These are phyloP conservation scores for Stenodema calcarata DNA, from an alignment of 2,888 invertebrate genomes.

Conservation along the genomic window DNA sequence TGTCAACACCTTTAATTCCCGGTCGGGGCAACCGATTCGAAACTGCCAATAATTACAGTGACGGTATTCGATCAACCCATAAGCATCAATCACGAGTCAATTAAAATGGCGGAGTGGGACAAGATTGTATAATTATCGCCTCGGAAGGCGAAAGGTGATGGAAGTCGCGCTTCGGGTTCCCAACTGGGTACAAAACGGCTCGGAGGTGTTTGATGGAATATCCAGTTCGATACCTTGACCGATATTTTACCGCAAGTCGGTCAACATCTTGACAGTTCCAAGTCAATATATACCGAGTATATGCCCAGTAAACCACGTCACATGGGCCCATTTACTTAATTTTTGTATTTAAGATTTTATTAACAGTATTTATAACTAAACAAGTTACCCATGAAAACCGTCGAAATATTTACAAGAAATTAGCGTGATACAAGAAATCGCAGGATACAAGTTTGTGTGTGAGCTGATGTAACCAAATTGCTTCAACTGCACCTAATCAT, in stretches of 20 bases:
- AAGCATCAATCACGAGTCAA: constrained; percentile 16
- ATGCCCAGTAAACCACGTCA: too few species aligned
- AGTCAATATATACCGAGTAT: too few species aligned
- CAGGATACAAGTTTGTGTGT: too few species aligned
- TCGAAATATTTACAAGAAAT: too few species aligned
- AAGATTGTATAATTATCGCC: background rate
- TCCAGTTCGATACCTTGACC: background rate
- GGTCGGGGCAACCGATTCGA: background rate
- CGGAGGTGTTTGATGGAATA: background rate
- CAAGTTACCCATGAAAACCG: too few species aligned
- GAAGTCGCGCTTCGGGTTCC: background rate
- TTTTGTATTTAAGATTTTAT: too few species aligned
- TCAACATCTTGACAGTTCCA: background rate
- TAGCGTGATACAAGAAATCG: too few species aligned
- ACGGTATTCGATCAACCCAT: background rate
- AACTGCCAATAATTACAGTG: constrained; percentile 33
- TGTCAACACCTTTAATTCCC: constrained; percentile 33
- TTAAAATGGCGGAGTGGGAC: background rate
- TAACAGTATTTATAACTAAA: too few species aligned
- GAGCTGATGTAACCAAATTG: too few species aligned
- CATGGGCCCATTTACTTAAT: too few species aligned
- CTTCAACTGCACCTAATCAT: too few species aligned
- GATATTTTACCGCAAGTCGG: background rate
- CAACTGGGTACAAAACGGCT: background rate
- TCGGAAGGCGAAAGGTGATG: background rate